phyloP scores from a whole-genome alignment of 2,888 invertebrate genomes.

The Chrysolina haemoptera region DNA sequence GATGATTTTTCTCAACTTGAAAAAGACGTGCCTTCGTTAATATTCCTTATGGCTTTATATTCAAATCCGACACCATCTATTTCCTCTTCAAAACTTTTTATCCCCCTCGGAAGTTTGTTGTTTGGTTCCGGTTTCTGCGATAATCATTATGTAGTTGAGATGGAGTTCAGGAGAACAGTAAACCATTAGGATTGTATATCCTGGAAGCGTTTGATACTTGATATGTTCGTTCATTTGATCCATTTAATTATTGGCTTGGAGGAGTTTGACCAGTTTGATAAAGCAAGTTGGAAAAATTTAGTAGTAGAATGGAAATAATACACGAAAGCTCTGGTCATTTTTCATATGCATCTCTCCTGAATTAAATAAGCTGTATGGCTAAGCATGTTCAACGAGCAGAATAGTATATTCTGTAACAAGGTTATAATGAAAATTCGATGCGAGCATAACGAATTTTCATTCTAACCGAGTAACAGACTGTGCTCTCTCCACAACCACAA shows the following conservation, averaged over 20 bases:
- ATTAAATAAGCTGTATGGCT: too few species aligned
- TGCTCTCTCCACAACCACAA: too few species aligned
- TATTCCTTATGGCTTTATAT: background rate
- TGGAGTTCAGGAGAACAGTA: background rate
- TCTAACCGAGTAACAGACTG: too few species aligned
- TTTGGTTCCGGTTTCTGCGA: background rate
- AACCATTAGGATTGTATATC: background rate
- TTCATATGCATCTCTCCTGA: too few species aligned
- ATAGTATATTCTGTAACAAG: too few species aligned
- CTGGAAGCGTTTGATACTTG: background rate
- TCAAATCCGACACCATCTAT: slow-evolving; percentile 1
- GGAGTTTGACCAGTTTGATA: background rate
- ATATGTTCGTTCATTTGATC: background rate
- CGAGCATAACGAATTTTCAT: too few species aligned
- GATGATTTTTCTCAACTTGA: background rate
- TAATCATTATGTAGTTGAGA: slow-evolving; percentile 1
- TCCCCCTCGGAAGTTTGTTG: background rate
- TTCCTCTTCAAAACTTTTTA: slow-evolving; percentile 8
- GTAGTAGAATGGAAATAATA: too few species aligned
- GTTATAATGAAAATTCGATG: too few species aligned
- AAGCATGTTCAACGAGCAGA: too few species aligned
- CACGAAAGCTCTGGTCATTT: too few species aligned
- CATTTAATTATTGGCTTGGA: background rate
- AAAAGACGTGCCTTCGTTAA: background rate
- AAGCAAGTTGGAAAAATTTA: too few species aligned